These are phyloP conservation scores for Lepidostoma basale DNA, from an alignment of 1,140 invertebrate genomes.

Conservation along the genomic window DNA sequence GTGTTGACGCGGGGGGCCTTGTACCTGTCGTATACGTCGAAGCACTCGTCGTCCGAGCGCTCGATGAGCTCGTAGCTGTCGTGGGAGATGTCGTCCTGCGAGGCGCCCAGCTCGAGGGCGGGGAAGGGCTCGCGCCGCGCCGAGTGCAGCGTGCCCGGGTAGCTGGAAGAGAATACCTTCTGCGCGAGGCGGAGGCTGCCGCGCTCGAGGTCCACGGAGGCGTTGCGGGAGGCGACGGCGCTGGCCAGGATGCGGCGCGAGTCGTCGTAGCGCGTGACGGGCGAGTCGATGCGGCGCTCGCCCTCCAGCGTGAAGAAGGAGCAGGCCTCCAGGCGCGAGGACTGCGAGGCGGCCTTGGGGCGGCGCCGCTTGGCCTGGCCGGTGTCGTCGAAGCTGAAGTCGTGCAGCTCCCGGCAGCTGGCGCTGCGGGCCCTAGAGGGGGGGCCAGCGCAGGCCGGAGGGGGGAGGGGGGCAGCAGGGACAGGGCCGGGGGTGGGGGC, in stretches of 20 bases:
- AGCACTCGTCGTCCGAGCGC: slow-evolving; percentile 70
- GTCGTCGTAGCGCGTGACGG: slow-evolving; percentile 78
- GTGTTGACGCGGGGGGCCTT: slow-evolving; percentile 52
- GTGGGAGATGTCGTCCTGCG: slow-evolving; percentile 85
- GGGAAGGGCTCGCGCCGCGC: slow-evolving; percentile 65
- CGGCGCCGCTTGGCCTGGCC: slow-evolving; percentile 65
- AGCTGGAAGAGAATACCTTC: slow-evolving; percentile 82
- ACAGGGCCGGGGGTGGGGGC: slow-evolving; percentile 48
- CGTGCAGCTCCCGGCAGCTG: slow-evolving; percentile 78
- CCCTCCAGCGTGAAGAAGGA: slow-evolving; percentile 46
- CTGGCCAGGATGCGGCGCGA: slow-evolving; percentile 58
- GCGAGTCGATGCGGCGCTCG: slow-evolving; percentile 67
- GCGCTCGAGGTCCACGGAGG: slow-evolving; percentile 65
- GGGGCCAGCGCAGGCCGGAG: slow-evolving; percentile 5
- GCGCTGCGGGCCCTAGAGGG: slow-evolving; percentile 59
- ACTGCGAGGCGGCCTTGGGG: slow-evolving; percentile 46
- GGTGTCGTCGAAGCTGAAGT: slow-evolving; percentile 73
- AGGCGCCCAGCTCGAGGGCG: slow-evolving; percentile 67
- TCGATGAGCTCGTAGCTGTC: slow-evolving; percentile 88
- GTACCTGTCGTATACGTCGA: slow-evolving; percentile 54
- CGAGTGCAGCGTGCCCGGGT: slow-evolving; percentile 75
- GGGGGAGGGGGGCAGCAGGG: slow-evolving; percentile 31
- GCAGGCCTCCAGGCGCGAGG: slow-evolving; percentile 25
- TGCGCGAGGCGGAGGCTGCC: slow-evolving; percentile 59
- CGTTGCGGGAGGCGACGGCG: slow-evolving; percentile 61